A percentile compares a stretch with the other conserved stretches of the same genome.
These are phyloP conservation scores for Lipophrys pholis DNA, from an alignment of 2,113 vertebrate species.

Conservation along the genomic window DNA sequence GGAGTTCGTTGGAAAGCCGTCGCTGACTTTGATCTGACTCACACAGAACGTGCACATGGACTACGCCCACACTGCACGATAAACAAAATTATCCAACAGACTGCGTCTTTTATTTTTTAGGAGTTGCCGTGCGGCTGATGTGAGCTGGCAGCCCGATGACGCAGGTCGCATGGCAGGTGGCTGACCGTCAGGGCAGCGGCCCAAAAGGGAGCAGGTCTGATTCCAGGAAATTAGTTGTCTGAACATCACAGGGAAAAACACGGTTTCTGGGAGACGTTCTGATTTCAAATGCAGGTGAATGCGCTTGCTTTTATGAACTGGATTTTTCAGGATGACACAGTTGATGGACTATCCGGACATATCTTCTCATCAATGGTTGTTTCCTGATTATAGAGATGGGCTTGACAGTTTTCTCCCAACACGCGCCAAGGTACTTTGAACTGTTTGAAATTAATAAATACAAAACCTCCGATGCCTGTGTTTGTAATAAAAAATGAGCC, in stretches of 20 bases:
- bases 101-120: slow-evolving; percentile 25
- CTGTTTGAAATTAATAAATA: slow-evolving; percentile 30
- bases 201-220: slow-evolving; percentile 39
- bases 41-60: slow-evolving; percentile 61
- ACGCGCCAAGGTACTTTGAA: slow-evolving; percentile 28
- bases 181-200: slow-evolving; percentile 39
- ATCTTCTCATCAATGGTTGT: slow-evolving; percentile 27
- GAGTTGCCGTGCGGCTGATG: slow-evolving; percentile 50
- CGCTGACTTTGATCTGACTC: slow-evolving; percentile 67
- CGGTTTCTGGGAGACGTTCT: slow-evolving; percentile 39
- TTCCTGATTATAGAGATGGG: slow-evolving; percentile 35
- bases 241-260: slow-evolving; percentile 32
- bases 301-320: slow-evolving; percentile 42
- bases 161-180: slow-evolving; percentile 65
- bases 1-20: slow-evolving; percentile 50
- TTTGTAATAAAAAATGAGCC: slow-evolving; percentile 35
- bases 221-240: slow-evolving; percentile 48
- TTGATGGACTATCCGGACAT: slow-evolving; percentile 47
- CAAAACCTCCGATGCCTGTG: slow-evolving; percentile 31
- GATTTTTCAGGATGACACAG: slow-evolving; percentile 30
- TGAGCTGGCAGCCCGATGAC: slow-evolving; percentile 45
- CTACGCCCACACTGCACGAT: slow-evolving; percentile 61
- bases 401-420: slow-evolving; percentile 22
- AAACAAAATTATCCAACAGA: slow-evolving; percentile 67
- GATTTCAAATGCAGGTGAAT: slow-evolving; percentile 39